Evolutionary conservation across 2,888 invertebrate genomes (phyloP).

Genomic region (Chloroclysta siterata): DNA sequence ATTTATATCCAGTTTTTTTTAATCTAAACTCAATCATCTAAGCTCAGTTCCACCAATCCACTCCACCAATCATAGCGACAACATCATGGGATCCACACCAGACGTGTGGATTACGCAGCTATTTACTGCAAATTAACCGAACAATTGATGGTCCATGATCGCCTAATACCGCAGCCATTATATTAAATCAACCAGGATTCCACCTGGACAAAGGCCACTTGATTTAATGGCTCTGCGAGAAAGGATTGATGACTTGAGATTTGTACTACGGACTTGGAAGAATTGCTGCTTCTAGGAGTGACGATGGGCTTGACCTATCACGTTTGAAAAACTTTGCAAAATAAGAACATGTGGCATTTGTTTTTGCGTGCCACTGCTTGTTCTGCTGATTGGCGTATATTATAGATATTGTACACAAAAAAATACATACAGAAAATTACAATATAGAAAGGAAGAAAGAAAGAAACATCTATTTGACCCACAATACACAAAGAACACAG

Average conservation of each 20-base stretch:
- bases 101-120: constrained; percentile 63
- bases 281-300: neutral
- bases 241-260: constrained; percentile 55
- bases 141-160: constrained; percentile 81
- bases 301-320: too few species aligned
- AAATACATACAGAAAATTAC: too few species aligned
- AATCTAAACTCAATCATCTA: too few species aligned
- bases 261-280: neutral
- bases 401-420: too few species aligned
- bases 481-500: too few species aligned
- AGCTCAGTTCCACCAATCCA: neutral
- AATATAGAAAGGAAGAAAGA: too few species aligned
- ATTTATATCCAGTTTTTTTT: too few species aligned
- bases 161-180: constrained; percentile 79
- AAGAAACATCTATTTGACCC: too few species aligned
- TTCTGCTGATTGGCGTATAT: too few species aligned
- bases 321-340: too few species aligned
- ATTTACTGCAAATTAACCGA: constrained; percentile 79
- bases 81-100: constrained; percentile 57
- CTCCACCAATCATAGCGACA: constrained; percentile 38
- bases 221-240: constrained; percentile 72
- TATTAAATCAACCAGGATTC: constrained; percentile 78
- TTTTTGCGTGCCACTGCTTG: too few species aligned
- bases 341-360: too few species aligned
- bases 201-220: constrained; percentile 78